Conservation (phyloP, 2,797 vertebrate species). For the Podarcis lilfordi region DNA sequence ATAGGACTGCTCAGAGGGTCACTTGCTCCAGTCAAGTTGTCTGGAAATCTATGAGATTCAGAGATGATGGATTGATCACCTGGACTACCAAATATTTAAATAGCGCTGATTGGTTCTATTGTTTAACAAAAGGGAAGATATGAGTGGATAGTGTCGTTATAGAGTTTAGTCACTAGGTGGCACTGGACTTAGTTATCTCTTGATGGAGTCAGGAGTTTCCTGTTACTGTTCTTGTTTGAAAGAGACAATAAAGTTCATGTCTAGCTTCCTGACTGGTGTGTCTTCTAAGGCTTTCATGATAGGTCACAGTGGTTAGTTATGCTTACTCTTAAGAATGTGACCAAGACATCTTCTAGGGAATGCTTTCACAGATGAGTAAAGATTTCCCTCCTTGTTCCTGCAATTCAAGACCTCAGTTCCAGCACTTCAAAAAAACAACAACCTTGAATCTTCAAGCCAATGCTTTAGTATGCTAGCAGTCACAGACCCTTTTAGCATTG, state of each 20-base stretch:
- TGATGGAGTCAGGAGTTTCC: too few species aligned
- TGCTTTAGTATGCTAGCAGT: neutral
- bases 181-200: too few species aligned
- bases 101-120: neutral
- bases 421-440: neutral
- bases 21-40: neutral
- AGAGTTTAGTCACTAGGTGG: too few species aligned
- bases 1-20: neutral
- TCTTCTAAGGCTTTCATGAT: neutral
- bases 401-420: accelerated
- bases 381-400: neutral
- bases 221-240: too few species aligned
- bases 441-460: neutral
- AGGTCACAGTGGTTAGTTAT: slow-evolving; percentile 11
- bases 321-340: neutral
- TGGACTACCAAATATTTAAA: neutral
- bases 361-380: neutral
- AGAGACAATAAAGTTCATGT: too few species aligned
- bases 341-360: neutral
- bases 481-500: neutral
- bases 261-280: neutral
- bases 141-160: too few species aligned
- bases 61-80: neutral
- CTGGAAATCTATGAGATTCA: neutral
- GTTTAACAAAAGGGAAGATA: too few species aligned